Percentiles rank a stretch among this genome's conserved stretches.
Conservation (phyloP, 2,888 invertebrate species). For the Drosophila koepferae region DNA sequence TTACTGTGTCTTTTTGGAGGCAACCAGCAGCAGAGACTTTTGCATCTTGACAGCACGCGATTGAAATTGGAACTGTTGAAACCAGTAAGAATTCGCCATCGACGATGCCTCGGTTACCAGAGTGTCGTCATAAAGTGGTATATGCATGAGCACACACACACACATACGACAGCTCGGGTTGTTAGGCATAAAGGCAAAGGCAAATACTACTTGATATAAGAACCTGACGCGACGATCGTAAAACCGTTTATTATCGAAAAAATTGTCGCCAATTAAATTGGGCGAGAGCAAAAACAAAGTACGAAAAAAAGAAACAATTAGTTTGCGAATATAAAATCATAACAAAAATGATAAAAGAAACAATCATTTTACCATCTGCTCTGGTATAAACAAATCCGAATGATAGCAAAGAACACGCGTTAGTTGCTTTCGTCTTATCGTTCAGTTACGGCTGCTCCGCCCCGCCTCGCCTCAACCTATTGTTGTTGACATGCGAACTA, state of each 20-base stretch:
- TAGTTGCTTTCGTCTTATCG: slow-evolving; percentile 10
- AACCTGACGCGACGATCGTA: slow-evolving; percentile 37
- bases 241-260: slow-evolving; percentile 47
- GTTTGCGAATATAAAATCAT: not conserved
- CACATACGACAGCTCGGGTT: slow-evolving; percentile 2
- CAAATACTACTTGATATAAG: slow-evolving; percentile 31
- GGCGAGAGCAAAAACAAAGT: not conserved
- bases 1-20: slow-evolving; percentile 7
- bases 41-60: slow-evolving; percentile 55
- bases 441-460: not conserved
- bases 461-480: not conserved
- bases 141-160: not conserved
- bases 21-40: slow-evolving; percentile 10
- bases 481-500: slow-evolving; percentile 12
- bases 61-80: slow-evolving; percentile 39
- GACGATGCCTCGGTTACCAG: slow-evolving; percentile 43
- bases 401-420: slow-evolving; percentile 2
- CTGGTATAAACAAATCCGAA: not conserved
- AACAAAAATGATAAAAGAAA: slow-evolving; percentile 1
- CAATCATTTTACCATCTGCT: not conserved
- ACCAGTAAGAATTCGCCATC: slow-evolving; percentile 12
- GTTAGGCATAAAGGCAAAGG: slow-evolving; percentile 11
- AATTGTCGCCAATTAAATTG: slow-evolving; percentile 38
- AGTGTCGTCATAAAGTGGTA: slow-evolving; percentile 11
- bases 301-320: not conserved